Evolutionary conservation across 1,140 invertebrate genomes (phyloP).

Genomic region (Cydia splendana): DNA sequence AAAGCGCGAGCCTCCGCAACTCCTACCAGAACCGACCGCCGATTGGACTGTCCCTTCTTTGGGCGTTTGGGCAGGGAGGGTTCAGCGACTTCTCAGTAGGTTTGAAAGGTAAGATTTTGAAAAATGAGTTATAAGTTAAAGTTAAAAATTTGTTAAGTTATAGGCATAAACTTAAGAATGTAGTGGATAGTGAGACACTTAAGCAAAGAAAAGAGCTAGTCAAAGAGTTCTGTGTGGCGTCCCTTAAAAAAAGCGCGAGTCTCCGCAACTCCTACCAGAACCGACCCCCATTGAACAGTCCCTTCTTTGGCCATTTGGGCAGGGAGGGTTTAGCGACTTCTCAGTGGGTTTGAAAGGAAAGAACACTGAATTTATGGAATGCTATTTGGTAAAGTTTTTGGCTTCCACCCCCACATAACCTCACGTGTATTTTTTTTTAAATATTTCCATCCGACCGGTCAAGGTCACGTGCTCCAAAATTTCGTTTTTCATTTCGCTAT

Average conservation of each 20-base stretch:
- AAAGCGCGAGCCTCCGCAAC: constrained; percentile 83
- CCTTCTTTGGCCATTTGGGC: constrained; percentile 89
- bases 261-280: constrained; percentile 89
- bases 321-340: constrained; percentile 86
- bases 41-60: constrained; percentile 88
- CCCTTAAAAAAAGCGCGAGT: constrained; percentile 82
- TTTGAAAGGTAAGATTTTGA: constrained; percentile 81
- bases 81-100: constrained; percentile 84
- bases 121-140: not conserved
- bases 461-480: too few relatives aligned
- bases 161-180: too few relatives aligned
- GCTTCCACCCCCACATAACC: too few relatives aligned
- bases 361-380: not conserved
- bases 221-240: constrained; percentile 81
- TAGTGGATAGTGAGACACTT: too few relatives aligned
- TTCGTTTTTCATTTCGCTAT: too few relatives aligned
- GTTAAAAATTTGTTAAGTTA: too few relatives aligned
- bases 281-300: constrained; percentile 85
- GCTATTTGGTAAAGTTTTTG: too few relatives aligned
- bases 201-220: too few relatives aligned
- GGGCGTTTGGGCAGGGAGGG: constrained; percentile 89
- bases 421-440: too few relatives aligned
- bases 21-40: constrained; percentile 90
- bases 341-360: constrained; percentile 86
- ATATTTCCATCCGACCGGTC: too few relatives aligned